A percentile compares a stretch with the other conserved stretches of the same genome.
phyloP scores from a whole-genome alignment of 37 sponge, comb jelly and placozoan species.

The Ianthella basta region DNA sequence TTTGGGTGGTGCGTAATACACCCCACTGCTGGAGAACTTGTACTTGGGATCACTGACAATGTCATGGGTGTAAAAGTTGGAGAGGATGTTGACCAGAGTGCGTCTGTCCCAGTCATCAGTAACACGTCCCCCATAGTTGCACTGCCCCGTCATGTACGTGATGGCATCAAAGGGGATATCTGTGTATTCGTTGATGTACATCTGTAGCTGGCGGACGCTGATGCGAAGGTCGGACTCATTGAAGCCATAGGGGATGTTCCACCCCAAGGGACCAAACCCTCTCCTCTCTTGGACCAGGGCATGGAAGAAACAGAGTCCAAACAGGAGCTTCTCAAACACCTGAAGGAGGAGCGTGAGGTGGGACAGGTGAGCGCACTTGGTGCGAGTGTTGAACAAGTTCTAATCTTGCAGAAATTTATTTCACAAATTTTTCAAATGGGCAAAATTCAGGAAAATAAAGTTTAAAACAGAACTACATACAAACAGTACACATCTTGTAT shows the following conservation, averaged over 20 bases:
- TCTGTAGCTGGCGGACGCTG: constrained; percentile 93
- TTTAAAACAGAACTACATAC: neutral
- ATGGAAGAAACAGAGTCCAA: constrained; percentile 97
- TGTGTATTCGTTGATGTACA: constrained; percentile 95
- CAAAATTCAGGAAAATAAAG: too few relatives aligned
- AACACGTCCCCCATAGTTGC: constrained; percentile 99
- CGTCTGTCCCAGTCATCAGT: constrained; percentile 99
- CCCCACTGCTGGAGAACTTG: constrained; percentile 94
- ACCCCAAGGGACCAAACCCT: constrained; percentile 96
- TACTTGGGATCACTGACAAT: constrained; percentile 87
- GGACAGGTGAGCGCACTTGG: neutral
- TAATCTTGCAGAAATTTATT: too few relatives aligned
- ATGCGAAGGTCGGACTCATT: constrained; percentile 97
- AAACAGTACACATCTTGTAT: neutral
- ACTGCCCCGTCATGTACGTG: constrained; percentile 96
- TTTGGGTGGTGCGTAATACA: constrained; percentile 89
- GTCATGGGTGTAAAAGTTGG: constrained; percentile 87
- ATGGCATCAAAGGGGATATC: constrained; percentile 94
- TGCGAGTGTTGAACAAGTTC: neutral
- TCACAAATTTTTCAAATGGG: too few relatives aligned
- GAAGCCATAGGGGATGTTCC: constrained; percentile 99
- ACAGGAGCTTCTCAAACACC: constrained; percentile 95
- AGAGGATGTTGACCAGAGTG: constrained; percentile 86
- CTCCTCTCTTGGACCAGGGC: constrained; percentile 97
- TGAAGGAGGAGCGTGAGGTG: constrained; percentile 12